Percentiles rank a stretch among this genome's conserved stretches.
Conservation (phyloP, 2,113 vertebrate species). For the Pheucticus melanocephalus region DNA sequence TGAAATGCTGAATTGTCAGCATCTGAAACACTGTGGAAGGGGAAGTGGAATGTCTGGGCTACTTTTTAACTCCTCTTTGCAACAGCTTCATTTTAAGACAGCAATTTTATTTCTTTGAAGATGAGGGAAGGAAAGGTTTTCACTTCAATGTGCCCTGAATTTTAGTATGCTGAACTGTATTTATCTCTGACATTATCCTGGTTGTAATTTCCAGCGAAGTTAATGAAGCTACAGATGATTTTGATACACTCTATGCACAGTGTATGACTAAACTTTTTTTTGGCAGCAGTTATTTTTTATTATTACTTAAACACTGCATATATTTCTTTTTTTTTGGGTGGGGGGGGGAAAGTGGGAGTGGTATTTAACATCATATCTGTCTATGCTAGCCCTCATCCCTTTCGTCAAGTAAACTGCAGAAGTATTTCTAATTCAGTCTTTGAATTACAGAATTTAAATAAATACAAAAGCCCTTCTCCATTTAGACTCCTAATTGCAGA, state of each 20-base stretch:
- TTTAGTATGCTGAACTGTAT: conserved; percentile 18
- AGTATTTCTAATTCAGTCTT: conserved; percentile 7
- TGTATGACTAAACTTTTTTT: conserved; percentile 5
- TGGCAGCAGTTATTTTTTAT: background rate
- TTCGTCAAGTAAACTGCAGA: background rate
- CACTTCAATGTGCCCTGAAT: background rate
- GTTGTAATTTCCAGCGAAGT: conserved; percentile 5
- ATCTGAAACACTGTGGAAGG: background rate
- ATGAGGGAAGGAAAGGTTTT: background rate
- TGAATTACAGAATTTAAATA: conserved; percentile 11
- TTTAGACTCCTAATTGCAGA: background rate
- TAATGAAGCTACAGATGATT: conserved; percentile 48
- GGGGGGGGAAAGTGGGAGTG: background rate
- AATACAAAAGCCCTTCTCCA: background rate
- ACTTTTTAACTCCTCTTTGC: background rate
- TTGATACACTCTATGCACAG: background rate
- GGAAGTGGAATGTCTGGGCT: background rate
- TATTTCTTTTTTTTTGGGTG: background rate
- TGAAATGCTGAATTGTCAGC: background rate
- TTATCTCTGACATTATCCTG: conserved; percentile 10
- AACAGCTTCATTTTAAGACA: background rate
- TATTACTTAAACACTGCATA: background rate
- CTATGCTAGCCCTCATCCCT: background rate
- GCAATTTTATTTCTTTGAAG: background rate
- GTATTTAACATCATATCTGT: background rate